Conservation (phyloP, 2,888 invertebrate genomes). For the Baronia brevicornis region DNA sequence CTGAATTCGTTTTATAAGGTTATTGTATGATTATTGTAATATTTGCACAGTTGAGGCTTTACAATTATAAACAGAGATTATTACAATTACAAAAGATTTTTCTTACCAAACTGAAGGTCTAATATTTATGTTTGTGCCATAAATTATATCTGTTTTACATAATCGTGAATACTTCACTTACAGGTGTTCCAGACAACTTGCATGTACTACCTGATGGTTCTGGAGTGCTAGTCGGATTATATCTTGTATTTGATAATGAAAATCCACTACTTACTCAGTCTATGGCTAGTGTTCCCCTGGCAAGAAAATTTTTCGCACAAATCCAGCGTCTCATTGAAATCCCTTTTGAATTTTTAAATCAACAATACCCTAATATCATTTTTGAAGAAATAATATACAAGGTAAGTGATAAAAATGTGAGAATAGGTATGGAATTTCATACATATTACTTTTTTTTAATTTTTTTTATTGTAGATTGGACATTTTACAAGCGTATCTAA, state of each 20-base stretch:
- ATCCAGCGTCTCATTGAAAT: slow-evolving; percentile 75
- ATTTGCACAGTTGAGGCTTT: slow-evolving; percentile 32
- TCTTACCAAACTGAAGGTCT: neutral
- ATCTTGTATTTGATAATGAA: slow-evolving; percentile 69
- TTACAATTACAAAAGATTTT: slow-evolving; percentile 5
- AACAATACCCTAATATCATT: slow-evolving; percentile 79
- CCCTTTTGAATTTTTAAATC: slow-evolving; percentile 78
- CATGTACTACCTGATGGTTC: slow-evolving; percentile 74
- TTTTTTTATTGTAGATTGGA: slow-evolving; percentile 72
- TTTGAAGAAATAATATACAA: slow-evolving; percentile 77
- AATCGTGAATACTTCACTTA: neutral
- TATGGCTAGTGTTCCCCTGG: slow-evolving; percentile 76
- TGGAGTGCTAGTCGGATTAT: slow-evolving; percentile 79
- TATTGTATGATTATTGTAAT: slow-evolving; percentile 15
- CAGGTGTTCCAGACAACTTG: slow-evolving; percentile 80
- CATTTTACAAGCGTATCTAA: slow-evolving; percentile 71
- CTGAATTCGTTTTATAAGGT: slow-evolving; percentile 5
- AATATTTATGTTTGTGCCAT: too few species aligned
- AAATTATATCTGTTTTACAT: neutral
- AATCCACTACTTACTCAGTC: slow-evolving; percentile 73
- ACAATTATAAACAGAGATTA: too few species aligned
- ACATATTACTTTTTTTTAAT: slow-evolving; percentile 3
- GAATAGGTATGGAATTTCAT: slow-evolving; percentile 1
- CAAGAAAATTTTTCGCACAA: slow-evolving; percentile 80
- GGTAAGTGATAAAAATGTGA: slow-evolving; percentile 50